Percentiles rank a stretch among this genome's conserved stretches.
Evolutionary conservation across 1,140 invertebrate species (phyloP).

Genomic region (Tribolium castaneum): DNA sequence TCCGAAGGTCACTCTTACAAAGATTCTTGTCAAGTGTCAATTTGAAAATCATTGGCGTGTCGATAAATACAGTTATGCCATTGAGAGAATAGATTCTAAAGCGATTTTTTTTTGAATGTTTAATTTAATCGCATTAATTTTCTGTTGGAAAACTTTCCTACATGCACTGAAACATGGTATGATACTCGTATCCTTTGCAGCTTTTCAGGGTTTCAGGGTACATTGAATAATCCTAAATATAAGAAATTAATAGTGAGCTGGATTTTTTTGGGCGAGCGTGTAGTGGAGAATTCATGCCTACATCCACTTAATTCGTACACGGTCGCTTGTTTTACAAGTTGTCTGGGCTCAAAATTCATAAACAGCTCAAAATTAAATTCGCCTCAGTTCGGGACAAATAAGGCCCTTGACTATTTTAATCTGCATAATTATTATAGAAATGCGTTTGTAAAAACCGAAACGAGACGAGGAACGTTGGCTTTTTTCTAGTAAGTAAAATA

Average conservation of each 20-base stretch:
- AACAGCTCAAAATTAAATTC: conserved; percentile 10
- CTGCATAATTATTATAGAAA: conserved; percentile 16
- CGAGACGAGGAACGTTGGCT: background rate
- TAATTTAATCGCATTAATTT: no score
- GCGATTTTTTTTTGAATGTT: no score
- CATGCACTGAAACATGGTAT: no score
- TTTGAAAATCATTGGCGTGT: background rate
- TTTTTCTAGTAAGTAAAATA: background rate
- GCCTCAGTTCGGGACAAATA: background rate
- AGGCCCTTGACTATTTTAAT: conserved; percentile 11
- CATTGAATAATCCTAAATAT: no score
- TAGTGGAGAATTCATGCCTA: background rate
- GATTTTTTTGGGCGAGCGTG: background rate
- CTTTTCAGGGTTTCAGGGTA: no score
- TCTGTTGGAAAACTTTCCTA: no score
- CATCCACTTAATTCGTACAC: conserved; percentile 10
- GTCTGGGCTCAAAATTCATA: conserved; percentile 27
- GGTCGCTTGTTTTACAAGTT: conserved; percentile 32
- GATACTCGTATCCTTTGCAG: no score
- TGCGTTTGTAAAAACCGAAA: background rate
- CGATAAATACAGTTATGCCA: no score
- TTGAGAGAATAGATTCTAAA: no score
- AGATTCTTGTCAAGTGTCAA: background rate
- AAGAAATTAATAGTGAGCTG: no score
- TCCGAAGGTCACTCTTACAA: background rate